phyloP scores from a whole-genome alignment of 2,113 vertebrate genomes.

The Tragelaphus scriptus region DNA sequence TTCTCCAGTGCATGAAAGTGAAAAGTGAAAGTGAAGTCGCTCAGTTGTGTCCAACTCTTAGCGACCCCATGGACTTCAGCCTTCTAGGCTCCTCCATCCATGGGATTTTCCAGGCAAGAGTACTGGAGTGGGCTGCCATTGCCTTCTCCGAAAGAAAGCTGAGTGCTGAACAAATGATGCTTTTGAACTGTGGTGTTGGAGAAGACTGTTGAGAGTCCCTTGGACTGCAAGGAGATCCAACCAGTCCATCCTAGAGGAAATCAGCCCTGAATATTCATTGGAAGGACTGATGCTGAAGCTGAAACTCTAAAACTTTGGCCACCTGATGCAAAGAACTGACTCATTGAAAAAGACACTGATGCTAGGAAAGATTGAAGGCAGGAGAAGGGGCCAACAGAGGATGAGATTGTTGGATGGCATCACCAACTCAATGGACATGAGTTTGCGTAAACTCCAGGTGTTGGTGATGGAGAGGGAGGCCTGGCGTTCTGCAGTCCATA shows the following conservation, averaged over 20 bases:
- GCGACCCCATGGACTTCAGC: too few relatives aligned
- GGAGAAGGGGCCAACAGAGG: not conserved
- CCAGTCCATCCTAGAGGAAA: not conserved
- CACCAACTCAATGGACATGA: not conserved
- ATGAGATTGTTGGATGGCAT: not conserved
- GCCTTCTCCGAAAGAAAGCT: too few relatives aligned
- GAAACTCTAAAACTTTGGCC: not conserved
- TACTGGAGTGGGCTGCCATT: too few relatives aligned
- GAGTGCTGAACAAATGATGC: not conserved
- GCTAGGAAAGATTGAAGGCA: not conserved
- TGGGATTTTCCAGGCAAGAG: too few relatives aligned
- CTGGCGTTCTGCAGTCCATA: not conserved
- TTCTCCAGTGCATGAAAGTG: too few relatives aligned
- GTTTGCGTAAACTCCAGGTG: not conserved
- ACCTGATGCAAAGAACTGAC: not conserved
- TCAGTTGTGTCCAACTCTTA: too few relatives aligned
- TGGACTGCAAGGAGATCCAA: not conserved
- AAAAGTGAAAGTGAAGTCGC: too few relatives aligned
- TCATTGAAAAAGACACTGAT: not conserved
- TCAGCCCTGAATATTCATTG: not conserved
- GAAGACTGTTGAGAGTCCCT: not conserved
- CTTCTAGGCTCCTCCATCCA: too few relatives aligned
- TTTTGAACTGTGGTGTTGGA: not conserved
- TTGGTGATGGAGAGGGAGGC: not conserved
- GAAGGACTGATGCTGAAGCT: not conserved